Percentiles rank a stretch among this genome's conserved stretches.
Conservation (phyloP, 1,140 invertebrate genomes). For the Hylaeus volcanicus region DNA sequence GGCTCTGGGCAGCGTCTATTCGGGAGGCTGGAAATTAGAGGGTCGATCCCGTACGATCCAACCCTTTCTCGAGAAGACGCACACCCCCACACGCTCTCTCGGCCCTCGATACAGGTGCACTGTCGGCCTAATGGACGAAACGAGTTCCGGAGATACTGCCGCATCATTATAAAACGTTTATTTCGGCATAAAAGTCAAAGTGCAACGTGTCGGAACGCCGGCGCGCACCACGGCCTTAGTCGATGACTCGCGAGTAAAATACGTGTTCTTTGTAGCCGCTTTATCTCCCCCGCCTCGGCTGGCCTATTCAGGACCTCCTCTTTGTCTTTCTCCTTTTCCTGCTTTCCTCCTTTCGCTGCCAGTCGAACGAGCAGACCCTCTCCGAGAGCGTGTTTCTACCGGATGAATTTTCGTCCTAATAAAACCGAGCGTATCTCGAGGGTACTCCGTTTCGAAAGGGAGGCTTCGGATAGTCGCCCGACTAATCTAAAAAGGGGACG, state of each 20-base stretch:
- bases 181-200: slow-evolving; percentile 67
- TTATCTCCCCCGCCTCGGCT: slow-evolving; percentile 40
- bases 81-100: slow-evolving; percentile 50
- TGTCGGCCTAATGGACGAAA: slow-evolving; percentile 62
- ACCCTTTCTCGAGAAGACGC: slow-evolving; percentile 53
- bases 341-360: too few species aligned
- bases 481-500: slow-evolving; percentile 37
- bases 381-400: background rate
- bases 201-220: slow-evolving; percentile 53
- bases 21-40: slow-evolving; percentile 62
- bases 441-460: slow-evolving; percentile 27
- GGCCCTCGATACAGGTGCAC: slow-evolving; percentile 60
- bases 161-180: slow-evolving; percentile 72
- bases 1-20: slow-evolving; percentile 31
- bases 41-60: slow-evolving; percentile 51
- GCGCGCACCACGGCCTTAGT: background rate
- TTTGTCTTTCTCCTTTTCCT: background rate
- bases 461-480: background rate
- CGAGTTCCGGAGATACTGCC: slow-evolving; percentile 67
- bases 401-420: slow-evolving; percentile 29
- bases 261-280: slow-evolving; percentile 41
- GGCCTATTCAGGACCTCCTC: background rate
- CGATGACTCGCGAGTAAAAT: slow-evolving; percentile 63
- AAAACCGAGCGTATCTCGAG: slow-evolving; percentile 20
- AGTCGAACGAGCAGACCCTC: background rate